Evolutionary conservation across 2,888 invertebrate genomes (phyloP).

Genomic region (Patella ulyssiponensis): DNA sequence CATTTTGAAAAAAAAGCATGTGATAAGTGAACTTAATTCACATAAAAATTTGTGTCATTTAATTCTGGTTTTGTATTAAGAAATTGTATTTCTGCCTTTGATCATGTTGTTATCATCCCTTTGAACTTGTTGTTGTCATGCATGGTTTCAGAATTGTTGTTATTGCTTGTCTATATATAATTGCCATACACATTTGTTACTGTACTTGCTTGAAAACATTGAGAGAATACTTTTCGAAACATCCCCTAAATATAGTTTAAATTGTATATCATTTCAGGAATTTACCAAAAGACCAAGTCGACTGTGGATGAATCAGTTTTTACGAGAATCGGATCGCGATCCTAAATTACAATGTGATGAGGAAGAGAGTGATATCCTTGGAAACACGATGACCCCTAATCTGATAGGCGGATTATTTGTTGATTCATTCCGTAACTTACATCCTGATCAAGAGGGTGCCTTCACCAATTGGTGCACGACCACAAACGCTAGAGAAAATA

Average conservation of each 20-base stretch:
- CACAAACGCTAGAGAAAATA: slow-evolving; percentile 73
- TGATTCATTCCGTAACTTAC: slow-evolving; percentile 73
- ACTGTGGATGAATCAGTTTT: slow-evolving; percentile 70
- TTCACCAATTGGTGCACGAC: slow-evolving; percentile 75
- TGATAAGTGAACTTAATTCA: no score
- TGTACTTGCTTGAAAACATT: no score
- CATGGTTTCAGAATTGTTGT: no score
- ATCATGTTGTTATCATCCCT: no score
- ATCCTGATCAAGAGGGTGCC: slow-evolving; percentile 70
- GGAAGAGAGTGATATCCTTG: slow-evolving; percentile 14
- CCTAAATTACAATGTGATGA: slow-evolving; percentile 39
- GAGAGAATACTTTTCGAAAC: no score
- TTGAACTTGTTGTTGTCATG: no score
- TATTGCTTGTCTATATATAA: no score
- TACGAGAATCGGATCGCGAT: slow-evolving; percentile 55
- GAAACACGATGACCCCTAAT: slow-evolving; percentile 34
- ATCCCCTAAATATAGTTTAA: no score
- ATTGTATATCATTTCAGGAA: slow-evolving; percentile 61
- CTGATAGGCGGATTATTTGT: slow-evolving; percentile 66
- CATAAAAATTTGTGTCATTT: no score
- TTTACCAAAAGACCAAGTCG: slow-evolving; percentile 61
- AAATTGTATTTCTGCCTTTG: background rate
- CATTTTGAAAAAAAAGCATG: no score
- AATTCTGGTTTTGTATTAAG: no score
- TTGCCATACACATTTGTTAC: no score